Evolutionary conservation across 35 echinoderm and acorn worm genomes (phyloP).

Genomic region (Amphiura filiformis): DNA sequence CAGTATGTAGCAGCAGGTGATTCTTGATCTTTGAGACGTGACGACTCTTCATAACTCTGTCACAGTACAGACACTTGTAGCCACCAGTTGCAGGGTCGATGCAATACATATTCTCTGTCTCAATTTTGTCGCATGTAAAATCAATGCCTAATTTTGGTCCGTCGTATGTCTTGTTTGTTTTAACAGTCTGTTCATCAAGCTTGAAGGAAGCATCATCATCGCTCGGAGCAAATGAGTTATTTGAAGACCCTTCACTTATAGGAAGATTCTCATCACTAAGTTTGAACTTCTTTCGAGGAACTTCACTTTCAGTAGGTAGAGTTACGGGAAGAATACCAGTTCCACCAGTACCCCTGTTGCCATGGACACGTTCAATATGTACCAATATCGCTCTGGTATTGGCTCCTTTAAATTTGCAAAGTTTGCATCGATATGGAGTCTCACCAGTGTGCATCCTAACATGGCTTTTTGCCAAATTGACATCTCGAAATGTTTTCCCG

Average conservation of each 20-base stretch:
- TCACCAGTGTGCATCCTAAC: not conserved
- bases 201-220: not conserved
- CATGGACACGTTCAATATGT: not conserved
- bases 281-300: not conserved
- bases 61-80: not conserved
- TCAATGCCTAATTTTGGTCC: not conserved
- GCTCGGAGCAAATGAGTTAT: not conserved
- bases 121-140: not conserved
- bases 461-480: not conserved
- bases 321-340: not conserved
- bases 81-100: not conserved
- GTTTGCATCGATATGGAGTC: not conserved
- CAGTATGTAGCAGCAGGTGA: not conserved
- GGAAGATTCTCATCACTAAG: not conserved
- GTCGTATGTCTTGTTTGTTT: not conserved
- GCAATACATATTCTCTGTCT: not conserved
- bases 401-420: not conserved
- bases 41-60: not conserved
- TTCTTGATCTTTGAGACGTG: not conserved
- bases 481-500: not conserved
- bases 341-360: not conserved
- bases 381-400: not conserved
- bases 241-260: not conserved
- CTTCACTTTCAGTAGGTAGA: not conserved
- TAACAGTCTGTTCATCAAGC: no score